Evolutionary conservation across 1,140 invertebrate genomes (phyloP), one percentile per base, ranked within the genome.

Genomic region (Cardiocondyla obscurior): DNA sequence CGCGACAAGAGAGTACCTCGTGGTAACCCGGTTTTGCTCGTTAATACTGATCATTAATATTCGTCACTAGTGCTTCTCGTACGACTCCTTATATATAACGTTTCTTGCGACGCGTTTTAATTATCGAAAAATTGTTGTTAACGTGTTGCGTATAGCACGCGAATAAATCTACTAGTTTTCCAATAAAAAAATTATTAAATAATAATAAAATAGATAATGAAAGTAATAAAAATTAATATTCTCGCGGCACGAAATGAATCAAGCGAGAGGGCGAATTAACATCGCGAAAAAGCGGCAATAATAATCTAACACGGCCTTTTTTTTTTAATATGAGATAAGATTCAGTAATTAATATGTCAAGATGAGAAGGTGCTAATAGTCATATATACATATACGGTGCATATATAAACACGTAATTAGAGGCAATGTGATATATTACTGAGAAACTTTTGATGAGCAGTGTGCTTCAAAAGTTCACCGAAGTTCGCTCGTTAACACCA

Each of bases 41-140:
- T 69, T 79, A 79, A 79, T 69, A 19, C 46, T 4, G 36, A 53
- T 53, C 62, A 79, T 79, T 69, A 79, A 79, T 79, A 79, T 69
- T 69, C 62, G 62, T 69, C 74, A 69, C 22, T 16, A 33, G 69
- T 69, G 33, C 60, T 30, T 25, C 6, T 30, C 42, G 42, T 36
- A 67, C 33, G 16, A 67, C 22, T 67, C 22, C 22, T 36, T 76
- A 49, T 19, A 74, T 60, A 49, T 8, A 46, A 49, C 4, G 25
- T 74, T 62, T 74, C 28, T 49, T 76, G 4, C 30, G 19, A 49
- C 0, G 0, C 44, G 10, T 49, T 76, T 58, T 22, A 74, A 46
- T 60, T 49, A 62, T 30, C 25, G 28, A 4, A 76, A 44, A 64
- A 64, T 62, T 39, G n/a, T n/a, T n/a, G n/a, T n/a, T 25, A 3